These are phyloP conservation scores for Apostichopus parvimensis DNA, from an alignment of 35 echinoderm and acorn worm genomes.

Conservation along the genomic window DNA sequence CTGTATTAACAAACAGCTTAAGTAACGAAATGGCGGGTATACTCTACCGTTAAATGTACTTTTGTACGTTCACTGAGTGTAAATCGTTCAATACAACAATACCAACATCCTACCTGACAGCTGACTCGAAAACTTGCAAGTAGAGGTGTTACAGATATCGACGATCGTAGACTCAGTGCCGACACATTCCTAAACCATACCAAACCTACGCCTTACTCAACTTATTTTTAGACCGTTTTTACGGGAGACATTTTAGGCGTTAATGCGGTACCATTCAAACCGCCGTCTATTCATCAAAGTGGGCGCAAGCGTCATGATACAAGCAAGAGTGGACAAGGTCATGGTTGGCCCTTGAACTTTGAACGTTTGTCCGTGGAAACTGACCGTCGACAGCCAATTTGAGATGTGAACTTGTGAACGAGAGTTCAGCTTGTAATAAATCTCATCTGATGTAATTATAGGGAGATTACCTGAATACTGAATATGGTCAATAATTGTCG, in stretches of 20 bases:
- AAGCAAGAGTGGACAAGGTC: not conserved
- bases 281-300: not conserved
- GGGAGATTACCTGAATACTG: too few relatives aligned
- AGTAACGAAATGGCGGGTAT: not conserved
- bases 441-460: too few relatives aligned
- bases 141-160: not conserved
- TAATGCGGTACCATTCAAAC: not conserved
- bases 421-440: too few relatives aligned
- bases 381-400: not conserved
- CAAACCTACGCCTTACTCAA: not conserved
- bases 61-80: not conserved
- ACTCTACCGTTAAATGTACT: not conserved
- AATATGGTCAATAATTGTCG: too few relatives aligned
- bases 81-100: slow-evolving; percentile 29
- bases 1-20: not conserved
- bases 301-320: not conserved
- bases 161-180: not conserved
- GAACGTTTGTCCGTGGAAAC: not conserved
- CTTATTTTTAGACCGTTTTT: not conserved
- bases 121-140: slow-evolving; percentile 16
- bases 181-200: not conserved
- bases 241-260: not conserved
- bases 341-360: not conserved
- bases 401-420: too few relatives aligned
- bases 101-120: slow-evolving; percentile 19